Percentiles rank a stretch among this genome's conserved stretches.
phyloP scores from a whole-genome alignment of 2,113 vertebrate species.

The Prinia subflava region DNA sequence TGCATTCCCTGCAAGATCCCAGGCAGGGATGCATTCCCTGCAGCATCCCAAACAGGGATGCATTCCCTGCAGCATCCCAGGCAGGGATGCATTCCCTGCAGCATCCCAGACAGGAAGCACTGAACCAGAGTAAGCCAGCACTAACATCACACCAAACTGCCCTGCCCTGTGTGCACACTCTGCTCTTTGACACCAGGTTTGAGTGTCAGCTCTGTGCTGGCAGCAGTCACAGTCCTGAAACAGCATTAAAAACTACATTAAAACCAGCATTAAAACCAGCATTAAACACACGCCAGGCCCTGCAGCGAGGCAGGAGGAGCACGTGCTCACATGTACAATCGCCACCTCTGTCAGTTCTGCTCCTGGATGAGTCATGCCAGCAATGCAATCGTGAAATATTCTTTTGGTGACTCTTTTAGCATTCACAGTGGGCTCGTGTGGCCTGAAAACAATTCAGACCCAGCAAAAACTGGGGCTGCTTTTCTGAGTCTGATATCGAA shows the following conservation, averaged over 20 bases:
- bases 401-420: constrained; percentile 52
- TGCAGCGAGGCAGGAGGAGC: not conserved
- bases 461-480: constrained; percentile 60
- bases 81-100: not conserved
- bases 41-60: too few species aligned
- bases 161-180: not conserved
- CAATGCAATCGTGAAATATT: constrained; percentile 44
- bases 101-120: not conserved
- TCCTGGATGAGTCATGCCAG: constrained; percentile 60
- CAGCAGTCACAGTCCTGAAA: not conserved
- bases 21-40: too few species aligned
- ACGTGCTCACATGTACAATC: not conserved
- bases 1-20: too few species aligned
- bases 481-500: constrained; percentile 68
- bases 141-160: not conserved
- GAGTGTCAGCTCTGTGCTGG: not conserved
- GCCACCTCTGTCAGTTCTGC: not conserved
- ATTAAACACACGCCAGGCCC: not conserved
- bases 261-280: not conserved
- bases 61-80: not conserved
- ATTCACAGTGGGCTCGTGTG: constrained; percentile 52
- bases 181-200: not conserved
- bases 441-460: constrained; percentile 73
- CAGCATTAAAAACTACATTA: too few species aligned
- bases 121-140: not conserved